Evolutionary conservation across 92 coral and sea anemone genomes (phyloP).

Genomic region (Umimayanthus kanabou): DNA sequence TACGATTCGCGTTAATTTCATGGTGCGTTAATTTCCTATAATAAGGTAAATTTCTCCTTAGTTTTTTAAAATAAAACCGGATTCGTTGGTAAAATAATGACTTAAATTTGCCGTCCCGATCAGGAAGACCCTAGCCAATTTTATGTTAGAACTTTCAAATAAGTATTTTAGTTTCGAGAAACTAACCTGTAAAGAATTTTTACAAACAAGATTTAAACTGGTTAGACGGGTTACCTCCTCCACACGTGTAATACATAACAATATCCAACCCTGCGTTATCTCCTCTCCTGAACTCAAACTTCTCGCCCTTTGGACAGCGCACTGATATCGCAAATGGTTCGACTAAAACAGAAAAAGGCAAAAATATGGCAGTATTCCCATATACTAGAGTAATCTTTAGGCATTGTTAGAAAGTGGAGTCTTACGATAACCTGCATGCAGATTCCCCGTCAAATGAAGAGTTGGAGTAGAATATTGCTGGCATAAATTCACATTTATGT

Average conservation of each 20-base stretch:
- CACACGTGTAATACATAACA: conserved; percentile 67
- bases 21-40: too few relatives aligned
- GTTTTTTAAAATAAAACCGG: too few relatives aligned
- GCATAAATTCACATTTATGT: too few relatives aligned
- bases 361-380: too few relatives aligned
- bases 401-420: neutral
- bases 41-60: too few relatives aligned
- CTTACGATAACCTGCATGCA: neutral
- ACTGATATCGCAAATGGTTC: conserved; percentile 78
- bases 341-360: conserved; percentile 26
- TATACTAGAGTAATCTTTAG: neutral
- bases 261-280: conserved; percentile 63
- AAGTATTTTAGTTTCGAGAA: neutral
- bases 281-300: conserved; percentile 58
- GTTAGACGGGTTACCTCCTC: conserved; percentile 30
- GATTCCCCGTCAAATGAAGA: neutral
- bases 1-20: too few relatives aligned
- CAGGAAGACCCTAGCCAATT: too few relatives aligned
- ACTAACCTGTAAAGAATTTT: neutral
- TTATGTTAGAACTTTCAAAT: too few relatives aligned
- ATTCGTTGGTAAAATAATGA: too few relatives aligned
- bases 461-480: neutral
- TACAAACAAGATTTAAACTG: too few relatives aligned
- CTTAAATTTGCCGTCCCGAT: too few relatives aligned
- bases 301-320: conserved; percentile 65